These are phyloP conservation scores for Pammene fasciana DNA, from an alignment of 2,888 invertebrate species.

Conservation along the genomic window DNA sequence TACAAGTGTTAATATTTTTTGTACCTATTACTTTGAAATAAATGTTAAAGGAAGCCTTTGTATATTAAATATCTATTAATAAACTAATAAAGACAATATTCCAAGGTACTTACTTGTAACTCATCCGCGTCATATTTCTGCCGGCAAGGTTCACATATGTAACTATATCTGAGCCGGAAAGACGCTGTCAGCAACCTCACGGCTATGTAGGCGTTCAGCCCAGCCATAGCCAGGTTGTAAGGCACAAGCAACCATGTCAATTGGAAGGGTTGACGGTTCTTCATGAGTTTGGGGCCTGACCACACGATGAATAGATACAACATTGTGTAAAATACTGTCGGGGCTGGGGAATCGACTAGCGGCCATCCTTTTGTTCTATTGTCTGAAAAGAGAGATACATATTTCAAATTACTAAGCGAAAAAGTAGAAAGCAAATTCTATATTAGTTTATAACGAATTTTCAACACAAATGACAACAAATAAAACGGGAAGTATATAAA, in stretches of 20 bases:
- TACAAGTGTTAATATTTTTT: too few relatives aligned
- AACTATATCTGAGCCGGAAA: conserved; percentile 90
- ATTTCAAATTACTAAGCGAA: too few relatives aligned
- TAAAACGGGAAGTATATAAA: too few relatives aligned
- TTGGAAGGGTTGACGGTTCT: conserved; percentile 88
- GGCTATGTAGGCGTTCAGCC: conserved; percentile 92
- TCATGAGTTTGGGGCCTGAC: conserved; percentile 92
- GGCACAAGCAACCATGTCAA: conserved; percentile 90
- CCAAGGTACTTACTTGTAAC: conserved; percentile 85
- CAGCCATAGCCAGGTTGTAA: conserved; percentile 93
- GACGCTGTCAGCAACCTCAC: conserved; percentile 89
- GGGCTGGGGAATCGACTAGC: conserved; percentile 91
- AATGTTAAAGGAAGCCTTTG: too few relatives aligned
- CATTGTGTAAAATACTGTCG: conserved; percentile 87
- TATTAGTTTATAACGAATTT: too few relatives aligned
- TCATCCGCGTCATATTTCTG: conserved; percentile 90
- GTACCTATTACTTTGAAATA: too few relatives aligned
- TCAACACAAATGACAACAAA: too few relatives aligned
- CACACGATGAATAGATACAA: conserved; percentile 90
- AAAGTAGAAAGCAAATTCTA: too few relatives aligned
- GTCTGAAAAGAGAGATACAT: conserved; percentile 86
- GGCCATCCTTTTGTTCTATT: conserved; percentile 92
- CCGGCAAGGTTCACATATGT: conserved; percentile 93
- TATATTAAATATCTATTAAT: too few relatives aligned
- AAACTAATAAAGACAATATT: too few relatives aligned